A percentile compares a stretch with the other conserved stretches of the same genome.
Conservation (phyloP, 2,797 vertebrate species). For the Mus minutoides region DNA sequence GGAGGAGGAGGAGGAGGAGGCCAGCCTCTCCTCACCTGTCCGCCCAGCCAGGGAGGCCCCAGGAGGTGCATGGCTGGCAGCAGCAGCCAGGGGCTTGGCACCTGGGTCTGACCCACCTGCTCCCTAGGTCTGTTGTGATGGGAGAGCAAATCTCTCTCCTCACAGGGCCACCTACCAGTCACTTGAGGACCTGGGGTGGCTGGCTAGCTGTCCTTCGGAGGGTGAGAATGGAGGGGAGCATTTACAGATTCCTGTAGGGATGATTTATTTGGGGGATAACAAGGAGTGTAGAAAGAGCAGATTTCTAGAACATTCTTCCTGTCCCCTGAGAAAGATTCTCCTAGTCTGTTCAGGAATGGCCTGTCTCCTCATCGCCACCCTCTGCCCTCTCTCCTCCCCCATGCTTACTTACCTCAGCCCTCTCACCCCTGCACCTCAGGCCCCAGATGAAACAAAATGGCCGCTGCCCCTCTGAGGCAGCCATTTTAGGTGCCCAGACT, state of each 20-base stretch:
- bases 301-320: neutral
- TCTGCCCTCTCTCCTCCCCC: neutral
- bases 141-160: neutral
- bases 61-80: neutral
- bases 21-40: neutral
- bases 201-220: neutral
- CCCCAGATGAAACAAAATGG: conserved; percentile 77
- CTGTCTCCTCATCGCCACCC: neutral
- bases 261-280: neutral
- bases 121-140: neutral
- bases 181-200: neutral
- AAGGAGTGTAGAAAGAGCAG: neutral
- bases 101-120: conserved; percentile 27
- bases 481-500: conserved; percentile 81
- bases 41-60: neutral
- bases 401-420: neutral
- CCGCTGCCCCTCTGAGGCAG: conserved; percentile 77
- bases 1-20: neutral
- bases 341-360: conserved; percentile 49
- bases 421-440: conserved; percentile 52
- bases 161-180: neutral
- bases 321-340: conserved; percentile 35
- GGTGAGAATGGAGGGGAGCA: neutral
- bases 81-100: neutral
- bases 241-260: neutral